Conservation (phyloP, 2,797 vertebrate genomes). For the Spinus pinus region DNA sequence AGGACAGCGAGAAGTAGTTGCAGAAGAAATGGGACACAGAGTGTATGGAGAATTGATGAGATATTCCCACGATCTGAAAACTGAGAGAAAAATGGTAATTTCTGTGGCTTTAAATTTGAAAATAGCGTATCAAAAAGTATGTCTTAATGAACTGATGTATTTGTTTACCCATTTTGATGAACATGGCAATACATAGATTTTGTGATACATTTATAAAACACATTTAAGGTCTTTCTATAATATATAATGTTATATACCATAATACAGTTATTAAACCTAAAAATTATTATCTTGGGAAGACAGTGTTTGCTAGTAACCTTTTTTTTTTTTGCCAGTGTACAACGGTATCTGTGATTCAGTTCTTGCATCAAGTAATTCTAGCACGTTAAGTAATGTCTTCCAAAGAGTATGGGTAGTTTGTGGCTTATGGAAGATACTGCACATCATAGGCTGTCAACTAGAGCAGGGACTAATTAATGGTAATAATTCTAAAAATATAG, state of each 20-base stretch:
- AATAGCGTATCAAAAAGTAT: background rate
- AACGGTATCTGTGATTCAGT: background rate
- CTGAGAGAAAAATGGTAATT: constrained; percentile 94
- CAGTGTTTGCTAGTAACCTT: background rate
- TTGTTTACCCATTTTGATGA: background rate
- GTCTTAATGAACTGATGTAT: background rate
- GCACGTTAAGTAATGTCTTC: background rate
- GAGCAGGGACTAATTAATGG: background rate
- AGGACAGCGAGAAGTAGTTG: constrained; percentile 97
- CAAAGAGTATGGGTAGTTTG: background rate
- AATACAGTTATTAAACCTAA: background rate
- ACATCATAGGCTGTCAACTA: background rate
- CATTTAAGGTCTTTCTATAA: background rate
- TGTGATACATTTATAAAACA: background rate
- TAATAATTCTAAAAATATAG: background rate
- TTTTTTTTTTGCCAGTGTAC: background rate
- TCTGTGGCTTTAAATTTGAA: background rate
- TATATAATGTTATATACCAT: background rate
- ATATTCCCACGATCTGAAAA: constrained; percentile 94
- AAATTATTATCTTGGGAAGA: background rate
- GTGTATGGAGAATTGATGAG: constrained; percentile 96
- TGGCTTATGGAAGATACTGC: background rate
- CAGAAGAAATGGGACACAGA: constrained; percentile 95
- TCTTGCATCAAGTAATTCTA: background rate
- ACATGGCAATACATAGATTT: background rate